Evolutionary conservation across 2,113 vertebrate genomes (phyloP).

Genomic region (Turnix velox): DNA sequence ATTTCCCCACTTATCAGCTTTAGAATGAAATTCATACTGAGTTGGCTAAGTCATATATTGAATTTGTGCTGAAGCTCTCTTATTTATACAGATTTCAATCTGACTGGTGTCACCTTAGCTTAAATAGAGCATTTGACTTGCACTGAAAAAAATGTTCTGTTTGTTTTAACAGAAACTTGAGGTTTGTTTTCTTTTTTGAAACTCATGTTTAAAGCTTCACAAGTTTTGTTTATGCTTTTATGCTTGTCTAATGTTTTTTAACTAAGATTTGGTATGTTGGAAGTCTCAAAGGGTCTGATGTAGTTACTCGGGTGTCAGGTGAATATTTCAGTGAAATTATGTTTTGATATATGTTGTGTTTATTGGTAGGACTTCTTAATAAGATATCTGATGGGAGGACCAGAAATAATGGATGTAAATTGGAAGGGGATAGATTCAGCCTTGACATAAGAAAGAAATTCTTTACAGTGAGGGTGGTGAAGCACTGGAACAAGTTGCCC

Average conservation of each 20-base stretch:
- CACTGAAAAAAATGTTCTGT: background rate
- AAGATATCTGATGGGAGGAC: no score
- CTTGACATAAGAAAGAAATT: no score
- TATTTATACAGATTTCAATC: background rate
- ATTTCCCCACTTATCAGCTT: background rate
- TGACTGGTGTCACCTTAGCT: background rate
- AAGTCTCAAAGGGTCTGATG: background rate
- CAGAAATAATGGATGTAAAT: no score
- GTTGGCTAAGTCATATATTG: background rate
- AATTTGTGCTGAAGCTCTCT: background rate
- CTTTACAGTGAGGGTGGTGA: no score
- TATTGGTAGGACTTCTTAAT: no score
- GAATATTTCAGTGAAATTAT: background rate
- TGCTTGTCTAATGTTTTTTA: background rate
- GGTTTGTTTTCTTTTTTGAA: background rate
- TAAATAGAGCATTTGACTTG: background rate
- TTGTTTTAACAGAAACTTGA: background rate
- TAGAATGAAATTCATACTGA: background rate
- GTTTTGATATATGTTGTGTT: no score
- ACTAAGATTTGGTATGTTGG: background rate
- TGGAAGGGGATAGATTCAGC: no score
- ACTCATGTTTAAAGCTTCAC: background rate
- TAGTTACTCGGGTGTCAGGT: background rate
- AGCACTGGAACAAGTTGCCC: no score
- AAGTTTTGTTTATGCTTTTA: background rate